A percentile compares a stretch with the other conserved stretches of the same genome.
phyloP scores from a whole-genome alignment of 2,113 vertebrate genomes.

The Melierax canorus region DNA sequence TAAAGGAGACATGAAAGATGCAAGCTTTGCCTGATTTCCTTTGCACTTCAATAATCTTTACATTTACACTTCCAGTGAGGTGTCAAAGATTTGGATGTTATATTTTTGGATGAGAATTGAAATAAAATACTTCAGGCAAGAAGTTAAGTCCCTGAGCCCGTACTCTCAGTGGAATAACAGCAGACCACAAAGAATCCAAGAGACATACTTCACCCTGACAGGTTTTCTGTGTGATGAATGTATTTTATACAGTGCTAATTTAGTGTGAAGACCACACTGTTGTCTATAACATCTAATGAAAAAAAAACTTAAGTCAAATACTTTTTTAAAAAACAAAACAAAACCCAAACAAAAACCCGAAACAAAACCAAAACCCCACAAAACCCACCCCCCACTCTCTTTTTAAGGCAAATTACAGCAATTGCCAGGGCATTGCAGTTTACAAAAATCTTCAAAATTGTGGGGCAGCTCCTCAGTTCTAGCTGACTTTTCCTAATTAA shows the following conservation, averaged over 20 bases:
- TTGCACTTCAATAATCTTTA: conserved; percentile 21
- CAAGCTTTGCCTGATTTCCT: background rate
- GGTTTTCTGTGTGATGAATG: background rate
- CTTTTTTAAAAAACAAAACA: background rate
- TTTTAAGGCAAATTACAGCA: background rate
- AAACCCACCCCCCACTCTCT: background rate
- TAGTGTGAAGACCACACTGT: background rate
- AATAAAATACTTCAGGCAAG: conserved; percentile 18
- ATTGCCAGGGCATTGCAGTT: background rate
- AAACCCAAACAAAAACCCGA: background rate
- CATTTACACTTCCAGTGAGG: background rate
- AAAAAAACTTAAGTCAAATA: background rate
- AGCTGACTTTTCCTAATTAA: conserved; percentile 34
- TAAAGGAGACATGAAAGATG: background rate
- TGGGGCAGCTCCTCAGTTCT: background rate
- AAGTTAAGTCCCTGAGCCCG: background rate
- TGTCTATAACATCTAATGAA: background rate
- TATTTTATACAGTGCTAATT: background rate
- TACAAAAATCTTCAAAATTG: background rate
- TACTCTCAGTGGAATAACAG: background rate
- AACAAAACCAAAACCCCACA: background rate
- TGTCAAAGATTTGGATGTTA: background rate
- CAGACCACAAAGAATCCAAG: background rate
- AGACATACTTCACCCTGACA: background rate
- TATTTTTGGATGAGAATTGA: conserved; percentile 20